Conservation (phyloP, 2,113 vertebrate species). For the Recurvirostra avosetta region DNA sequence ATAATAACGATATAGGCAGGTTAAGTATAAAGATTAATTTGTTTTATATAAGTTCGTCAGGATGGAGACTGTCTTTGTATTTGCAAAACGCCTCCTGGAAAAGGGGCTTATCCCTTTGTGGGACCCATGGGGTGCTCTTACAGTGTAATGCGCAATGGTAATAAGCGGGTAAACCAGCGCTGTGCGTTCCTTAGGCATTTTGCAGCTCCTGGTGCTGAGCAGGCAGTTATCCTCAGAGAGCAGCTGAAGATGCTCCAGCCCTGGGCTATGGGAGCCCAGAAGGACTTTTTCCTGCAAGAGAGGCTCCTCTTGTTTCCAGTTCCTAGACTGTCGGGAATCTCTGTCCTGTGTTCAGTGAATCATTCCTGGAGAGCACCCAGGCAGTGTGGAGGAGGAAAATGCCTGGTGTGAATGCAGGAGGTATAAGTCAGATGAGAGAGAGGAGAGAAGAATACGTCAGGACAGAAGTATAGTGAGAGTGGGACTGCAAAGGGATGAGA, state of each 20-base stretch:
- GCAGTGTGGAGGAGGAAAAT: slow-evolving; percentile 46
- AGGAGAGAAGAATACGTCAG: neutral
- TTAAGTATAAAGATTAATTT: neutral
- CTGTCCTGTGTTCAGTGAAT: slow-evolving; percentile 37
- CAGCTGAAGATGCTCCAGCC: neutral
- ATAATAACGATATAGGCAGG: neutral
- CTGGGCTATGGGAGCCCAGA: neutral
- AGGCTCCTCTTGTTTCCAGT: slow-evolving; percentile 4
- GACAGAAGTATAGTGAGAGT: neutral
- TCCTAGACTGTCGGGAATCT: slow-evolving; percentile 9
- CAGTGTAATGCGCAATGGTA: fast-evolving
- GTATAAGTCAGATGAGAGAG: slow-evolving; percentile 32
- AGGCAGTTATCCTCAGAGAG: neutral
- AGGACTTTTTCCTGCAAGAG: neutral
- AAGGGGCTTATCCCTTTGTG: neutral
- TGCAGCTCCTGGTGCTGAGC: neutral
- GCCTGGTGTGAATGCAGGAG: slow-evolving; percentile 47
- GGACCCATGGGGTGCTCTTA: neutral
- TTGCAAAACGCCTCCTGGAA: neutral
- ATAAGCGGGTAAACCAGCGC: neutral
- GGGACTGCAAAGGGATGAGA: neutral
- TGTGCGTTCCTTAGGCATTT: neutral
- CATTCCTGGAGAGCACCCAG: slow-evolving; percentile 50
- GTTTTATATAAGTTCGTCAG: neutral
- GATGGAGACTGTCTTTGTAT: neutral